Conservation (phyloP, 2,113 vertebrate species). For the Pedetes capensis region DNA sequence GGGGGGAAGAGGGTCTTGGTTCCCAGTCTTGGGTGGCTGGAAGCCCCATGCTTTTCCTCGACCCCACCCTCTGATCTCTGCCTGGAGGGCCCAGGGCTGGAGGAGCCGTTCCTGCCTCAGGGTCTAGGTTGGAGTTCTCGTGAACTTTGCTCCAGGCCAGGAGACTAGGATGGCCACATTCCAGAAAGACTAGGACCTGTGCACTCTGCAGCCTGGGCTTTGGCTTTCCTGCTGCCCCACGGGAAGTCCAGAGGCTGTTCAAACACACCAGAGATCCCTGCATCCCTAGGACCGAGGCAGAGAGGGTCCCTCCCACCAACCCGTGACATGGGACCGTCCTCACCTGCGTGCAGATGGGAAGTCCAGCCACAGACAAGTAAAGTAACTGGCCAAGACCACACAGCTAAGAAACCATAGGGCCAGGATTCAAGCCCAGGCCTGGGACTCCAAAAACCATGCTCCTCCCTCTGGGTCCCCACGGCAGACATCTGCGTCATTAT, state of each 20-base stretch:
- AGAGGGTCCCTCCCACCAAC: not conserved
- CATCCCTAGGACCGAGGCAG: fast-evolving
- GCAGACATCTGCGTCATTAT: not conserved
- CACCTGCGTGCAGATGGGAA: not conserved
- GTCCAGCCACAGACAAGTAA: not conserved
- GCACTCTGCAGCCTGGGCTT: too few species aligned
- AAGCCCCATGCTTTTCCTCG: not conserved
- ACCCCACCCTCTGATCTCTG: not conserved
- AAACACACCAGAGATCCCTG: not conserved
- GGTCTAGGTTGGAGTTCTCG: not conserved
- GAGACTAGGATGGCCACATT: not conserved
- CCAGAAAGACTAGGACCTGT: too few species aligned
- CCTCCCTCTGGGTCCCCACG: not conserved
- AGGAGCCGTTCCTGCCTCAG: not conserved
- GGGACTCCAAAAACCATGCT: not conserved
- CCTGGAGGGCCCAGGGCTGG: fast-evolving
- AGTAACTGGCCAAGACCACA: not conserved
- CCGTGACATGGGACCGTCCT: not conserved
- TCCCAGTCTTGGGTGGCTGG: not conserved
- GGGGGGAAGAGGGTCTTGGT: not conserved
- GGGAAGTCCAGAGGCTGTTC: not conserved
- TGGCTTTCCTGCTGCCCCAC: not conserved
- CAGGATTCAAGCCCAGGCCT: not conserved
- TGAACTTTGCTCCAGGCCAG: not conserved
- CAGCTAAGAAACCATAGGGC: not conserved